Percentiles rank a stretch among this genome's conserved stretches.
phyloP scores from a whole-genome alignment of 2,797 vertebrate genomes.

The Yasuhikotakia modesta region DNA sequence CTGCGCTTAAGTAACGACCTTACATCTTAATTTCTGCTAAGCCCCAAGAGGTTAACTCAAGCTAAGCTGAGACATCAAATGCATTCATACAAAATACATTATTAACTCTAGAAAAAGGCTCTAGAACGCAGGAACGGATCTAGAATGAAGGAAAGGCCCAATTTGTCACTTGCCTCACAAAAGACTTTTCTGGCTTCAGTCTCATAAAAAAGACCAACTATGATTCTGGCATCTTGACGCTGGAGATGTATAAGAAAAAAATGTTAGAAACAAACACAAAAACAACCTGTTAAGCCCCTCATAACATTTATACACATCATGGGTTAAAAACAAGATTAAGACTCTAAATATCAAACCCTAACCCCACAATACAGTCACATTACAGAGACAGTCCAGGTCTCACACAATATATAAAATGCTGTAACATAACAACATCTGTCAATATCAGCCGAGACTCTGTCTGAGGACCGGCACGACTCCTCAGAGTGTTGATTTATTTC shows the following conservation, averaged over 20 bases:
- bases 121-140: too few species aligned
- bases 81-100: background rate
- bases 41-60: background rate
- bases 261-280: background rate
- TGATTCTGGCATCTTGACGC: constrained; percentile 94
- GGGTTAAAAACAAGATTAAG: too few species aligned
- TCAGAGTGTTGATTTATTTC: constrained; percentile 49
- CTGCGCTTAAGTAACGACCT: background rate
- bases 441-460: constrained; percentile 37
- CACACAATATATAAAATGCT: constrained; percentile 36
- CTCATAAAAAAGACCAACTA: constrained; percentile 95
- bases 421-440: constrained; percentile 33
- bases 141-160: too few species aligned
- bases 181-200: constrained; percentile 95
- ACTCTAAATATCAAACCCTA: too few species aligned
- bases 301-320: too few species aligned
- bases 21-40: constrained; percentile 9
- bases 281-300: too few species aligned
- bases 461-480: constrained; percentile 23
- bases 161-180: constrained; percentile 81
- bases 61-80: background rate
- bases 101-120: background rate
- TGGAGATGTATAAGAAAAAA: constrained; percentile 58
- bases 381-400: too few species aligned
- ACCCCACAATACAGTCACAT: background rate